phyloP scores from a whole-genome alignment of 2,888 invertebrate genomes.

The Polyommatus icarus region DNA sequence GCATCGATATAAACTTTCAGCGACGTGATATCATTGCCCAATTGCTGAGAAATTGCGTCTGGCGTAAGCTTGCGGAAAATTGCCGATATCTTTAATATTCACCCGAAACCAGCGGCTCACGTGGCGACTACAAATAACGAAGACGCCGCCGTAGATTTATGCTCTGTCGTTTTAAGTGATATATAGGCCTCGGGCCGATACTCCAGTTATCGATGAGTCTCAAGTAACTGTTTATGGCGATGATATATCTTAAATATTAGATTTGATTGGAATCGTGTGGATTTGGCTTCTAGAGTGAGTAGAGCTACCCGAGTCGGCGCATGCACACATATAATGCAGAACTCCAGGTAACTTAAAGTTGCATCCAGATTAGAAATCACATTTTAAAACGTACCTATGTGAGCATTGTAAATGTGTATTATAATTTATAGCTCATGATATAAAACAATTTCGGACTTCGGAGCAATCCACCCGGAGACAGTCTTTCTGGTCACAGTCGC shows the following conservation, averaged over 20 bases:
- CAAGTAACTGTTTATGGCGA: slow-evolving; percentile 59
- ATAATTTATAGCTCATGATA: too few species aligned
- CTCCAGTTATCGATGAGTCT: slow-evolving; percentile 61
- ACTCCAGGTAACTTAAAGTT: not conserved
- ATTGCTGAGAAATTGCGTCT: slow-evolving; percentile 80
- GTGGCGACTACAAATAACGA: slow-evolving; percentile 79
- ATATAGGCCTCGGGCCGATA: slow-evolving; percentile 59
- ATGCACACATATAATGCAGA: too few species aligned
- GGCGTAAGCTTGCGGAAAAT: slow-evolving; percentile 78
- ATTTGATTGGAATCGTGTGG: slow-evolving; percentile 35
- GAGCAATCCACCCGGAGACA: too few species aligned
- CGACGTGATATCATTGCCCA: slow-evolving; percentile 74
- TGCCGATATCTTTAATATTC: slow-evolving; percentile 81
- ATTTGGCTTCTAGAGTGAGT: too few species aligned
- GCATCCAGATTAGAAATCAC: not conserved
- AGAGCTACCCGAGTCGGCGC: too few species aligned
- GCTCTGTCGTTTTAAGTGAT: slow-evolving; percentile 77
- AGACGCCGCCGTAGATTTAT: slow-evolving; percentile 76
- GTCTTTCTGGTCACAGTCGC: not conserved
- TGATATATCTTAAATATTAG: slow-evolving; percentile 47
- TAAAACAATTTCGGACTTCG: too few species aligned
- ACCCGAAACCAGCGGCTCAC: slow-evolving; percentile 77
- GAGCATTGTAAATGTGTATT: too few species aligned
- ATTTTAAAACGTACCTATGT: not conserved
- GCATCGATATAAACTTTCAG: slow-evolving; percentile 41